Evolutionary conservation across 1,140 invertebrate genomes (phyloP).

Genomic region (Drosophila biarmipes): DNA sequence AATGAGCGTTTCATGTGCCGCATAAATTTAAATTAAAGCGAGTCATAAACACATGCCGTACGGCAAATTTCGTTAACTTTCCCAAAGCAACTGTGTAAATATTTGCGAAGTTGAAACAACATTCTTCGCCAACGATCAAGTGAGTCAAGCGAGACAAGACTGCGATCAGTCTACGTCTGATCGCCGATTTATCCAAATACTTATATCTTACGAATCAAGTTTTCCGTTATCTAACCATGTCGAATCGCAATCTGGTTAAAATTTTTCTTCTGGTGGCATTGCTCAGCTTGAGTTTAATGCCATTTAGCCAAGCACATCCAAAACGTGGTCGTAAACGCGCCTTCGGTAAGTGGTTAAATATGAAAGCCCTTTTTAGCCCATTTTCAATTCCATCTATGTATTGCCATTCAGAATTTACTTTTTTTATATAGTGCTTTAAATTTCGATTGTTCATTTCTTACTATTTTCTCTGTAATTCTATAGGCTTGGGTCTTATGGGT

Average conservation of each 20-base stretch:
- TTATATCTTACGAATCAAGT: neutral
- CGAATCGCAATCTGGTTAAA: slow-evolving; percentile 18
- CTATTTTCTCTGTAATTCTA: neutral
- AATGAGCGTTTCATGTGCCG: slow-evolving; percentile 53
- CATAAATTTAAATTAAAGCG: slow-evolving; percentile 55
- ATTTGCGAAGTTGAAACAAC: slow-evolving; percentile 38
- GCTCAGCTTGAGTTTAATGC: slow-evolving; percentile 32
- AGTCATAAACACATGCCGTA: slow-evolving; percentile 6
- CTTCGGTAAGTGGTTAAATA: slow-evolving; percentile 50
- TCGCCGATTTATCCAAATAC: slow-evolving; percentile 19
- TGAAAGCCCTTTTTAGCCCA: no score
- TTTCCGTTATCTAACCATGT: slow-evolving; percentile 25
- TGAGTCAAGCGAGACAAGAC: slow-evolving; percentile 24
- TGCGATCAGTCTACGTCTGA: slow-evolving; percentile 23
- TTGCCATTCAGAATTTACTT: no score
- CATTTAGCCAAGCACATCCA: slow-evolving; percentile 39
- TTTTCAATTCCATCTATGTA: no score
- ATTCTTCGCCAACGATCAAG: slow-evolving; percentile 42
- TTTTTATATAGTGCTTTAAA: no score
- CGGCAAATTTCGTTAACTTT: slow-evolving; percentile 20
- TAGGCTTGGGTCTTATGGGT: slow-evolving; percentile 57
- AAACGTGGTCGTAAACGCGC: slow-evolving; percentile 43
- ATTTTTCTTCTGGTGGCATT: slow-evolving; percentile 36
- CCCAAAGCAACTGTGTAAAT: slow-evolving; percentile 60
- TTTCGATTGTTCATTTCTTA: neutral